Percentiles rank a stretch among this genome's conserved stretches.
Evolutionary conservation across 2,797 vertebrate species (phyloP).

Genomic region (Poliocrania exsul): DNA sequence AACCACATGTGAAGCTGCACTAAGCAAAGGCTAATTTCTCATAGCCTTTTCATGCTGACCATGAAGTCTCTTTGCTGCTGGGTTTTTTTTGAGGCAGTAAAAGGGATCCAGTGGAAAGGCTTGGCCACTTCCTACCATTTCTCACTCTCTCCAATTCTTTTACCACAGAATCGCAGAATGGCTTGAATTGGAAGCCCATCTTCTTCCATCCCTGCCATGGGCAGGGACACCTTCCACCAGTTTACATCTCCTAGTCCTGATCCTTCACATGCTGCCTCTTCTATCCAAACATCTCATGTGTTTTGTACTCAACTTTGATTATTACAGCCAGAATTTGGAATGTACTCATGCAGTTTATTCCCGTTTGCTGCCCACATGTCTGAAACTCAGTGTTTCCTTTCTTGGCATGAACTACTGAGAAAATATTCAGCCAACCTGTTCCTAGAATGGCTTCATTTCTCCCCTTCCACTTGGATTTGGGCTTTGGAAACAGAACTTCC

Average conservation of each 20-base stretch:
- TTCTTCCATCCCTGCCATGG: neutral
- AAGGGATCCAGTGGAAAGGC: neutral
- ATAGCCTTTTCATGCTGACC: neutral
- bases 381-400: neutral
- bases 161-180: neutral
- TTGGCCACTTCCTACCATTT: neutral
- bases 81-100: neutral
- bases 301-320: neutral
- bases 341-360: neutral
- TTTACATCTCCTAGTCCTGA: neutral
- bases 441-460: neutral
- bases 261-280: neutral
- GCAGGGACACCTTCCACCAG: neutral
- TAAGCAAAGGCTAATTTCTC: neutral
- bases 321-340: neutral
- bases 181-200: neutral
- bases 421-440: neutral
- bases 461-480: neutral
- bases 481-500: neutral
- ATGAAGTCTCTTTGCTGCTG: neutral
- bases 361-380: neutral
- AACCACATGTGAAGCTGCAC: neutral
- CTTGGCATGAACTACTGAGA: neutral
- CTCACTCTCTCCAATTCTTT: neutral
- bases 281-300: neutral